Base-by-base conservation (phyloP, 2,797 vertebrate genomes). In the Peromyscus nudipes region DNA sequence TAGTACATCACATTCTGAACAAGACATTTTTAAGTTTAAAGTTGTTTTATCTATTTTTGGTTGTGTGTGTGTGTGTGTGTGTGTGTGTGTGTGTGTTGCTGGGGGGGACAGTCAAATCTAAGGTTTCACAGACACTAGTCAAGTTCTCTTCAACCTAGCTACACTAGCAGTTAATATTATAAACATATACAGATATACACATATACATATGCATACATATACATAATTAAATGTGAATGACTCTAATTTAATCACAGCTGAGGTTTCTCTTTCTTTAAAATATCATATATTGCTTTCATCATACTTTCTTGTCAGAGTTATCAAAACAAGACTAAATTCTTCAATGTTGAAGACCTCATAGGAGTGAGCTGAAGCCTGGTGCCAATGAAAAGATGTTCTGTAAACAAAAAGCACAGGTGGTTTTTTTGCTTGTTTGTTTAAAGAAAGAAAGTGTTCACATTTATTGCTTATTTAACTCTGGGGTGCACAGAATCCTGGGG, bases 301-400 rank as follows among this genome's bases (percentile, higher is more conserved):
- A 43, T 65, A 71, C 11, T 73, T 64, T 86, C 52, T 82, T 93
- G 29, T 85, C 77, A 82, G 31, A 82, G 31, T 46, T 40, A 88
- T 16, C 52, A 67, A 49, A 23, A 92, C 6, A 95, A 49, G 67
- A 67, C 46, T 84, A 14, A 37, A 92, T 94, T 93, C 57, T 86
- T 71, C 69, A 43, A 2, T 13, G n/a, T 10, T 75, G 37, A 75
- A 75, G 40, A 75, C 4, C n/a, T 73, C 71, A 73, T 10, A 40
- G 21, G 37, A 12, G 37, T 80, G 31, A 93, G 92, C 57, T 93
- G 25, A 84, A 89, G 73, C 65, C 37, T n/a, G n/a, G 71, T 40
- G 25, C 71, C 71, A 75, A 81, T 91, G 73, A 71, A 89, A 75
- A 96, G 75, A 82, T 92, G 10, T 87, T 95, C 37, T 96, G 52